Percentiles rank a stretch among this genome's conserved stretches.
Conservation (phyloP, 2,888 invertebrate species). For the Pristionchus exspectatus region DNA sequence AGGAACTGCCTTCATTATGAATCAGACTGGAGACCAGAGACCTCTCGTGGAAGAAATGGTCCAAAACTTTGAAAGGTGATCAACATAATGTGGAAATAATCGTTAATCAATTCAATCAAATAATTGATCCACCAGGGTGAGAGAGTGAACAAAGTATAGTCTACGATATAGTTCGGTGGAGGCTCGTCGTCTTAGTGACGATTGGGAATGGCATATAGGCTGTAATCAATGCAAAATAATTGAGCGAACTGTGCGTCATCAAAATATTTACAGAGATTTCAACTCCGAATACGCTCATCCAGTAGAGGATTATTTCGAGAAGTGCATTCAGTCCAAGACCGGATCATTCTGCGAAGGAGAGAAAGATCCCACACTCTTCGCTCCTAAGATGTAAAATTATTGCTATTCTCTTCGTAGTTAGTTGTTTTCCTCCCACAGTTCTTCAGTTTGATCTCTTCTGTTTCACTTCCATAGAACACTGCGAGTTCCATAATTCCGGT, state of each 20-base stretch:
- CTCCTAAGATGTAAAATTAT: constrained; percentile 51
- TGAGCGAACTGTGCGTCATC: background rate
- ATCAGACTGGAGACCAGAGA: constrained; percentile 77
- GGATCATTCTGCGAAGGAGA: constrained; percentile 72
- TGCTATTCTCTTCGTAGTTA: background rate
- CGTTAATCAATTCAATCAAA: no score
- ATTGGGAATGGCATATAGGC: no score
- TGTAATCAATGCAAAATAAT: no score
- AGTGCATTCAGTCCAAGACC: constrained; percentile 65
- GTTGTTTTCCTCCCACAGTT: constrained; percentile 8
- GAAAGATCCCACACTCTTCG: constrained; percentile 70
- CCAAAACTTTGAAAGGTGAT: constrained; percentile 56
- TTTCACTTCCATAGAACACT: constrained; percentile 46
- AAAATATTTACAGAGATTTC: constrained; percentile 66
- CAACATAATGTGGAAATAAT: background rate
- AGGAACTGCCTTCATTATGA: constrained; percentile 87
- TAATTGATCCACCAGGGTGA: no score
- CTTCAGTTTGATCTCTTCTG: constrained; percentile 32
- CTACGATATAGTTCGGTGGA: no score
- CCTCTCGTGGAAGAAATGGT: constrained; percentile 87
- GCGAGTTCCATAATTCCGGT: constrained; percentile 42
- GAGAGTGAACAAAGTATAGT: no score
- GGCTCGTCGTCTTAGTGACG: no score
- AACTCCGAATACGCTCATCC: constrained; percentile 72
- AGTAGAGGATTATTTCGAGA: constrained; percentile 70